These are phyloP conservation scores for Xestia ashworthii DNA, from an alignment of 2,888 invertebrate species.

Conservation along the genomic window DNA sequence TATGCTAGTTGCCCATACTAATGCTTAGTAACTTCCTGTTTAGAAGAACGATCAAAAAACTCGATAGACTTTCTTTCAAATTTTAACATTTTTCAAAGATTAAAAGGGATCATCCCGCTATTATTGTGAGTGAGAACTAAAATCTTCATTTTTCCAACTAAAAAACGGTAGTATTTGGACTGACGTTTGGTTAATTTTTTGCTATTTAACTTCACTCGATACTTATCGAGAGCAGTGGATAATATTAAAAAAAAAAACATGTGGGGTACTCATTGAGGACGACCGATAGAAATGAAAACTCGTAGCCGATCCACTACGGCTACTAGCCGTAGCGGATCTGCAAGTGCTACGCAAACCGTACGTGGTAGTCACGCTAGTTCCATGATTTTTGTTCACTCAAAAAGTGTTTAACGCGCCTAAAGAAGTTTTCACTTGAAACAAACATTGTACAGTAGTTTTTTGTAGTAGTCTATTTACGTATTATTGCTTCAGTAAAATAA, in stretches of 20 bases:
- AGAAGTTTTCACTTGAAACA: neutral
- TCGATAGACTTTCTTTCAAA: neutral
- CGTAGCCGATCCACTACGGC: too few species aligned
- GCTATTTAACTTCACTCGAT: neutral
- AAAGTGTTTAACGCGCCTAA: too few species aligned
- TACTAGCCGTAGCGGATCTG: too few species aligned
- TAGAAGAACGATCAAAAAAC: neutral
- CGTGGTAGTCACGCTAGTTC: too few species aligned
- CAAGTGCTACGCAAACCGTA: too few species aligned
- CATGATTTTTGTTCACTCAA: too few species aligned
- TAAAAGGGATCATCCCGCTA: neutral
- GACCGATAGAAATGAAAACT: too few species aligned
- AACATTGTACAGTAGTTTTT: neutral
- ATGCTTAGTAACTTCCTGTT: neutral
- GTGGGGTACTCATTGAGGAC: too few species aligned
- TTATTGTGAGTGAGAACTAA: neutral
- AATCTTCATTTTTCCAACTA: neutral
- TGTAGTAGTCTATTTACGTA: neutral
- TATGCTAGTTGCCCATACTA: rapidly evolving
- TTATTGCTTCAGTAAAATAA: too few species aligned
- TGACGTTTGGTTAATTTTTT: neutral
- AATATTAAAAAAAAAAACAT: too few species aligned
- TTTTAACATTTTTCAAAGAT: neutral
- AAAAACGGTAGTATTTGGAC: neutral
- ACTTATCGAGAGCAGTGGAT: neutral